Percentiles rank a stretch among this genome's conserved stretches.
phyloP scores from a whole-genome alignment of 2,797 vertebrate genomes.

The Chaenodraco wilsoni region DNA sequence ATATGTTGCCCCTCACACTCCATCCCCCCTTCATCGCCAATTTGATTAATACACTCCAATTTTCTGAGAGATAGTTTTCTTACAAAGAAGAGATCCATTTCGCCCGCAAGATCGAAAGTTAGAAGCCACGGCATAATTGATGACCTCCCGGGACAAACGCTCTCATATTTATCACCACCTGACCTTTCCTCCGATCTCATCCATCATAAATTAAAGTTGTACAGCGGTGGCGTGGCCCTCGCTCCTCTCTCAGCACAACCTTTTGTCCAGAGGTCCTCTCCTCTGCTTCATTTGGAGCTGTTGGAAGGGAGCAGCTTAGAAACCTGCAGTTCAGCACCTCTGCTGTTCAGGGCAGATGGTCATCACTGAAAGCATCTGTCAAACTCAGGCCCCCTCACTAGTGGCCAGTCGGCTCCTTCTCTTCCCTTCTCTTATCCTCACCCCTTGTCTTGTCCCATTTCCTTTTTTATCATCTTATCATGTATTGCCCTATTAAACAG shows the following conservation, averaged over 20 bases:
- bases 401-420: conserved; percentile 68
- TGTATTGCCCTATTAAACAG: conserved; percentile 7
- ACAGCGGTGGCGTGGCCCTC: conserved; percentile 84
- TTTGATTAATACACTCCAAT: conserved; percentile 86
- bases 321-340: conserved; percentile 87
- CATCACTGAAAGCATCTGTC: conserved; percentile 86
- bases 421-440: conserved; percentile 43
- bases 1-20: conserved; percentile 42
- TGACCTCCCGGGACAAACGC: conserved; percentile 89
- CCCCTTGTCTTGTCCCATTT: neutral
- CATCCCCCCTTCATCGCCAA: conserved; percentile 49
- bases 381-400: conserved; percentile 81
- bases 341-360: conserved; percentile 86
- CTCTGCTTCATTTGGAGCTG: conserved; percentile 84
- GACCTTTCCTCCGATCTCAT: conserved; percentile 94
- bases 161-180: conserved; percentile 89
- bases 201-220: conserved; percentile 98
- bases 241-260: conserved; percentile 86
- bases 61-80: conserved; percentile 87
- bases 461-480: conserved; percentile 42
- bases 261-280: conserved; percentile 90
- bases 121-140: conserved; percentile 88
- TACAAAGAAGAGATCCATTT: conserved; percentile 86
- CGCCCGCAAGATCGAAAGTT: conserved; percentile 87
- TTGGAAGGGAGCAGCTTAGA: conserved; percentile 75